Conservation (phyloP, 35 echinoderm and acorn worm genomes). For the Heliocidaris tuberculata region DNA sequence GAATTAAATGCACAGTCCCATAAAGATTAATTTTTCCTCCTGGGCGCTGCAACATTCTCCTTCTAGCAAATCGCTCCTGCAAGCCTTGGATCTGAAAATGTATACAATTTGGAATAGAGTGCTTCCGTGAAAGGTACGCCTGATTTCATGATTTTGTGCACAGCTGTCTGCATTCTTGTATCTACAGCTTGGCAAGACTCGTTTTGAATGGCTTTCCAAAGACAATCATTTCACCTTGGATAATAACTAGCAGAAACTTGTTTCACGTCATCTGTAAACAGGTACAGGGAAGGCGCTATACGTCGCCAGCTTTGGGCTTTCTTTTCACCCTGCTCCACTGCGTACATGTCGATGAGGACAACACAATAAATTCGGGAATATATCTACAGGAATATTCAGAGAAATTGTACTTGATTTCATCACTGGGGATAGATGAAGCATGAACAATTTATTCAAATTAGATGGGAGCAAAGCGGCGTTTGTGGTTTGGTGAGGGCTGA, state of each 20-base stretch:
- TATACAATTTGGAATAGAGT: background rate
- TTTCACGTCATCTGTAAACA: background rate
- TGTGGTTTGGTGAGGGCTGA: background rate
- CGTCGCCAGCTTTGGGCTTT: background rate
- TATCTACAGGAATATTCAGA: background rate
- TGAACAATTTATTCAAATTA: background rate
- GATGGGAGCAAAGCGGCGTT: background rate
- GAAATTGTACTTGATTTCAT: background rate
- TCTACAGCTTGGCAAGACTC: background rate
- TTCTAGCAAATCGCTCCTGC: no score
- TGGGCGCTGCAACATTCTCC: background rate
- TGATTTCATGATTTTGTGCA: slow-evolving; percentile 1
- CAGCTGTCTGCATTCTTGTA: background rate
- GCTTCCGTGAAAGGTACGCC: slow-evolving; percentile 6
- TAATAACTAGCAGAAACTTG: slow-evolving; percentile 1
- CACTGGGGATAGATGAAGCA: background rate
- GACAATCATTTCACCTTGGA: slow-evolving; percentile 22
- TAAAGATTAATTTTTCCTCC: background rate
- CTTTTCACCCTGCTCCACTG: background rate
- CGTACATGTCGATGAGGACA: background rate
- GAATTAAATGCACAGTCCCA: background rate
- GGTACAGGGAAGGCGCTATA: background rate
- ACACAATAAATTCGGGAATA: background rate
- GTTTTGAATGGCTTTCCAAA: background rate
- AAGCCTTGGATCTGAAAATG: background rate